Evolutionary conservation across 1,140 invertebrate species (phyloP).

Genomic region (Hydropsyche tenuis): DNA sequence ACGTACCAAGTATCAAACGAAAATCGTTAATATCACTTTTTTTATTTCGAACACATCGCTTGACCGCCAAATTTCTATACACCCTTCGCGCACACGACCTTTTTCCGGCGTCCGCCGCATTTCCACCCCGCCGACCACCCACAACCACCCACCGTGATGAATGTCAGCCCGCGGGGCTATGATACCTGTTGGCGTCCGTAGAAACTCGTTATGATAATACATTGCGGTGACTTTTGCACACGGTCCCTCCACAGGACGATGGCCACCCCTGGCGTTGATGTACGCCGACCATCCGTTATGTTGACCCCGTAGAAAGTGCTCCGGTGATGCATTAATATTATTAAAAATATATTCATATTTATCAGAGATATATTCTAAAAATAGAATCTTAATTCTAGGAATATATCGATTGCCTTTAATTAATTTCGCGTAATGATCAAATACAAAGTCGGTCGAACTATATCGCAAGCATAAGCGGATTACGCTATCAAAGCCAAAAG

Average conservation of each 20-base stretch:
- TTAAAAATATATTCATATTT: too few relatives aligned
- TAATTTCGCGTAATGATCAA: too few relatives aligned
- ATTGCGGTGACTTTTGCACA: constrained; percentile 33
- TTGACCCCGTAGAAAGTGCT: constrained; percentile 36
- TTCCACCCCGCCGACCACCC: not conserved
- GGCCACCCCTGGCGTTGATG: constrained; percentile 44
- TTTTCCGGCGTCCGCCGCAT: too few relatives aligned
- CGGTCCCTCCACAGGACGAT: constrained; percentile 1
- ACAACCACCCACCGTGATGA: not conserved
- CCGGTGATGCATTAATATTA: too few relatives aligned
- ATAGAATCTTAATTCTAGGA: too few relatives aligned
- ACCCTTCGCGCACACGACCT: not conserved
- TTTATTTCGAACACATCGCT: not conserved
- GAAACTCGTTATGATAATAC: constrained; percentile 35
- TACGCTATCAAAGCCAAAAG: too few relatives aligned
- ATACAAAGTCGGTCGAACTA: too few relatives aligned
- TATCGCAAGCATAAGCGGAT: too few relatives aligned
- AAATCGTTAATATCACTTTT: too few relatives aligned
- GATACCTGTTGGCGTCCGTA: constrained; percentile 33
- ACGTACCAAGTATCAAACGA: too few relatives aligned
- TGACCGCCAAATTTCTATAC: not conserved
- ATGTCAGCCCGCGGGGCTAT: not conserved
- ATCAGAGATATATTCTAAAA: too few relatives aligned
- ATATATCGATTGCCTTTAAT: too few relatives aligned
- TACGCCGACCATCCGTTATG: constrained; percentile 49